Evolutionary conservation across 2,797 vertebrate species (phyloP).

Genomic region (Sphenodon punctatus): DNA sequence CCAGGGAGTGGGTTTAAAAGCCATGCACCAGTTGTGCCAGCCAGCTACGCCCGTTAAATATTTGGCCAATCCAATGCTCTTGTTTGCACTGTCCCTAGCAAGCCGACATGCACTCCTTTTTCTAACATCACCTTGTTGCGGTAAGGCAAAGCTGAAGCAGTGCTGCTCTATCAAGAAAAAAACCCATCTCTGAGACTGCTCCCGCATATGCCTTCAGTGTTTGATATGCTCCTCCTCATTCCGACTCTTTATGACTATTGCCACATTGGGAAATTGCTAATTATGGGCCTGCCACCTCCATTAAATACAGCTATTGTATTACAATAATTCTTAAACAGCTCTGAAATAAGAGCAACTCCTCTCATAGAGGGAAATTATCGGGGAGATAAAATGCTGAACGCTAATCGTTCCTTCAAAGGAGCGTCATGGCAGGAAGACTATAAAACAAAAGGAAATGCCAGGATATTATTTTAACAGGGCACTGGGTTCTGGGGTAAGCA

Average conservation of each 20-base stretch:
- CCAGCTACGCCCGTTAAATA: background rate
- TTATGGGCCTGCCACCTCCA: slow-evolving; percentile 12
- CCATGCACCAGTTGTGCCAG: background rate
- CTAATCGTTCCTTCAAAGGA: background rate
- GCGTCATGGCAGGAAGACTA: background rate
- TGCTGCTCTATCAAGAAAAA: background rate
- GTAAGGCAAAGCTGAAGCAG: background rate
- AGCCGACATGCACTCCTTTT: background rate
- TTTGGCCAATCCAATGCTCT: background rate
- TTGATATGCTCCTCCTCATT: background rate
- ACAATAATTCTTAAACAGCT: rapidly evolving
- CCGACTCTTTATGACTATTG: background rate
- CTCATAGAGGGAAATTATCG: background rate
- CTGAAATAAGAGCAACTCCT: too few relatives aligned
- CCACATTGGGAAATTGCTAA: background rate
- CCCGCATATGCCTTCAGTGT: background rate
- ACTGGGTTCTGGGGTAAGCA: too few relatives aligned
- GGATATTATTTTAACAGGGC: rapidly evolving
- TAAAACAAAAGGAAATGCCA: background rate
- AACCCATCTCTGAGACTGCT: background rate
- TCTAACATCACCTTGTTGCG: background rate
- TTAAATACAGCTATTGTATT: background rate
- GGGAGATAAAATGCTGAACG: too few relatives aligned
- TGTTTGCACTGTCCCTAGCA: background rate
- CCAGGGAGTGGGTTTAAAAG: background rate